Evolutionary conservation across 2,888 invertebrate genomes (phyloP).

Genomic region (Drosophila hawaiiensis): DNA sequence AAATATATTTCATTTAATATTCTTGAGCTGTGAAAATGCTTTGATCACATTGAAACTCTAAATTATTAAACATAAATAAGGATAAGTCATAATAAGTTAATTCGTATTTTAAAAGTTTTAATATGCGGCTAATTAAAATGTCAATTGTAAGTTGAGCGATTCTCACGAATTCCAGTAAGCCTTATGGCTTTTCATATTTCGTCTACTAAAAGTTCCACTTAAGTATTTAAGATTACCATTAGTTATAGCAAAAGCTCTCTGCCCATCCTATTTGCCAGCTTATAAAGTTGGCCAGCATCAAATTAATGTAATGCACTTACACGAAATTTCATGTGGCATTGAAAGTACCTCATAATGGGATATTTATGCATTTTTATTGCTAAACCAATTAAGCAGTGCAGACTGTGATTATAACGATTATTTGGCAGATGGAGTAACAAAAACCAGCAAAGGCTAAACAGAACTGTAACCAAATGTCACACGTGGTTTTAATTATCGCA

Average conservation of each 20-base stretch:
- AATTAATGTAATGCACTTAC: constrained; percentile 34
- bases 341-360: constrained; percentile 33
- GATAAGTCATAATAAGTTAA: not conserved
- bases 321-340: constrained; percentile 33
- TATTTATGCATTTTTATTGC: constrained; percentile 37
- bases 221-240: not conserved
- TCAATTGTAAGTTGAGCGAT: not conserved
- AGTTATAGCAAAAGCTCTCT: not conserved
- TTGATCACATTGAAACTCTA: not conserved
- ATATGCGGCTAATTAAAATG: not conserved
- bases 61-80: not conserved
- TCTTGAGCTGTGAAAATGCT: not conserved
- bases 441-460: constrained; percentile 45
- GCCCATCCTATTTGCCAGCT: not conserved
- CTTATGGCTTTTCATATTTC: not conserved
- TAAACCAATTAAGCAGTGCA: constrained; percentile 34
- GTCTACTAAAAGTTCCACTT: not conserved
- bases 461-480: constrained; percentile 69
- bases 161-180: not conserved
- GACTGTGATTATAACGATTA: constrained; percentile 18
- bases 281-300: constrained; percentile 13
- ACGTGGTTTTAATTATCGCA: constrained; percentile 76
- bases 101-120: not conserved
- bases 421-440: constrained; percentile 4
- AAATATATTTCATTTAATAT: not conserved